Conservation (phyloP, 1,140 invertebrate genomes). For the Eulimnadia texana region DNA sequence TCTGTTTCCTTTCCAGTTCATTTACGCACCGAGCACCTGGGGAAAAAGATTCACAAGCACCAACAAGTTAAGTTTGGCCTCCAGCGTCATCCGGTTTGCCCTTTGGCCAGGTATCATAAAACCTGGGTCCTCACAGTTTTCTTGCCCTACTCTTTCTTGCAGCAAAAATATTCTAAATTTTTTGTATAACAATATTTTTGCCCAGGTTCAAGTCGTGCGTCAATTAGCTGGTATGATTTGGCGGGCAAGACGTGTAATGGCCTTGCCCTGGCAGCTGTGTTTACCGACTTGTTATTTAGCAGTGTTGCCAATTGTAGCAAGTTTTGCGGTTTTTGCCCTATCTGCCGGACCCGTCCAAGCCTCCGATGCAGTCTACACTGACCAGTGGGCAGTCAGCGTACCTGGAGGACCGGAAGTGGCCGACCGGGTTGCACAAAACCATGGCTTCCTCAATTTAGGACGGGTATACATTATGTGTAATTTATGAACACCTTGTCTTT, state of each 20-base stretch:
- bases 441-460: conserved; percentile 58
- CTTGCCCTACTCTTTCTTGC: not conserved
- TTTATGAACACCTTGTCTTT: not conserved
- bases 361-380: conserved; percentile 41
- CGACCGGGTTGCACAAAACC: conserved; percentile 46
- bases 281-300: not conserved
- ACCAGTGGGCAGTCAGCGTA: conserved; percentile 65
- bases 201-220: not conserved
- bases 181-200: not conserved
- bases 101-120: too few species aligned
- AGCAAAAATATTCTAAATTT: not conserved
- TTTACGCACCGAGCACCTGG: too few species aligned
- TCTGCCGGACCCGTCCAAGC: not conserved
- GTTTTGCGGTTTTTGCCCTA: not conserved
- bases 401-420: conserved; percentile 45
- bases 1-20: too few species aligned
- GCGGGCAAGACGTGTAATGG: not conserved
- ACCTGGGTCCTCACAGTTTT: not conserved
- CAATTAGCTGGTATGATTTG: not conserved
- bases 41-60: too few species aligned
- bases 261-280: not conserved
- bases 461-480: conserved; percentile 40
- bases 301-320: not conserved
- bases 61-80: too few species aligned
- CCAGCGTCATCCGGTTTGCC: too few species aligned